A percentile compares a stretch with the other conserved stretches of the same genome.
phyloP scores from a whole-genome alignment of 1,140 invertebrate species.

The Diabrotica undecimpunctata region DNA sequence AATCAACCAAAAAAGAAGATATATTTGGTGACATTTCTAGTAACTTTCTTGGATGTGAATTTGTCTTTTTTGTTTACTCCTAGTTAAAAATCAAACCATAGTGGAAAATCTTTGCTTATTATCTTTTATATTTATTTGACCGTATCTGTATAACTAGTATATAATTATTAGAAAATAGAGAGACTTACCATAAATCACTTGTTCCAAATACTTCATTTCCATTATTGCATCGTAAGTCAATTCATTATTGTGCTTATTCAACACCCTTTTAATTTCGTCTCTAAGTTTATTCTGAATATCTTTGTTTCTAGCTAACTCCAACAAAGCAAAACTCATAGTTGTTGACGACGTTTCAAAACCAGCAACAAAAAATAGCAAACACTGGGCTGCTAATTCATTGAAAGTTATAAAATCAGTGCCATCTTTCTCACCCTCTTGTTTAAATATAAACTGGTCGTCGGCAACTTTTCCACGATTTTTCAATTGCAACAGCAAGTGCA shows the following conservation, averaged over 20 bases:
- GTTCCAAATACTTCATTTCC: conserved; percentile 50
- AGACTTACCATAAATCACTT: conserved; percentile 45
- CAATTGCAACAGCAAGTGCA: conserved; percentile 20
- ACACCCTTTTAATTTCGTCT: conserved; percentile 47
- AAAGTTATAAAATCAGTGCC: conserved; percentile 35
- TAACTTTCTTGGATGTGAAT: too few relatives aligned
- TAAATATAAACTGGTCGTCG: background rate
- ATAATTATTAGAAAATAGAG: too few relatives aligned
- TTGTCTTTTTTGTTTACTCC: too few relatives aligned
- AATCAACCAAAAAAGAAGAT: too few relatives aligned
- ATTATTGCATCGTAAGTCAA: conserved; percentile 55
- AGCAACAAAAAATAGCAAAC: conserved; percentile 42
- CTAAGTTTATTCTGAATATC: conserved; percentile 49
- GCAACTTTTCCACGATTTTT: conserved; percentile 12
- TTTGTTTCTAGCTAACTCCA: conserved; percentile 48
- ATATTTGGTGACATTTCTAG: too few relatives aligned
- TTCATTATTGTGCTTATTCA: conserved; percentile 48
- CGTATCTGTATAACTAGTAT: too few relatives aligned
- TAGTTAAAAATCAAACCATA: too few relatives aligned
- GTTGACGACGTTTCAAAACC: conserved; percentile 52
- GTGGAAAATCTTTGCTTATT: too few relatives aligned
- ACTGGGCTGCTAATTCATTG: conserved; percentile 39
- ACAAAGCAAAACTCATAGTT: conserved; percentile 48
- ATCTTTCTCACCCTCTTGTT: background rate
- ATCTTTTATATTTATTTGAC: too few relatives aligned